A percentile compares a stretch with the other conserved stretches of the same genome.
Conservation (phyloP, 2,113 vertebrate genomes). For the Emydocephalus ijimae region DNA sequence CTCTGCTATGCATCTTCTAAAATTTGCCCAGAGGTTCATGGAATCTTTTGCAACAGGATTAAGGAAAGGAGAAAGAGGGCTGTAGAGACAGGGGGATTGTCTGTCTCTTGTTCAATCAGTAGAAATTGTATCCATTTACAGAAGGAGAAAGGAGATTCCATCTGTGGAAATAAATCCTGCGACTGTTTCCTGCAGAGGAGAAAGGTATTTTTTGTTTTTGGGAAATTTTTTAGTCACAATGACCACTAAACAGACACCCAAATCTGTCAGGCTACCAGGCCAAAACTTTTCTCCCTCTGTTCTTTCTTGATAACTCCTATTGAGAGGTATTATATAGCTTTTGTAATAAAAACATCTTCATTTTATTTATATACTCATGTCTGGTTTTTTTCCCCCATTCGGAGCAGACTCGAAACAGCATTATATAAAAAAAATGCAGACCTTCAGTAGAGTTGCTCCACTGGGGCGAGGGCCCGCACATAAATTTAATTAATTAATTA, state of each 20-base stretch:
- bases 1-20: neutral
- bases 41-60: neutral
- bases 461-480: neutral
- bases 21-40: neutral
- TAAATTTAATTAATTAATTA: neutral
- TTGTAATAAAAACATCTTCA: neutral
- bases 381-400: neutral
- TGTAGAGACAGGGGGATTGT: neutral
- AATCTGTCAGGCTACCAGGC: neutral
- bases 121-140: neutral
- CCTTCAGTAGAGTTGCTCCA: too few relatives aligned
- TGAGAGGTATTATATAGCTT: neutral
- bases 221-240: neutral
- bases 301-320: neutral
- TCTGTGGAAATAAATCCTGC: neutral
- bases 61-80: neutral
- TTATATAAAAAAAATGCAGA: too few relatives aligned
- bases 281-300: neutral
- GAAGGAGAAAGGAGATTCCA: neutral
- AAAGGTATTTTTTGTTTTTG: neutral
- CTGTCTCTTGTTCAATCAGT: neutral
- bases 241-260: neutral
- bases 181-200: neutral
- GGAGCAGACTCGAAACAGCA: neutral
- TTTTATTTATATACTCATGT: neutral